Conservation (phyloP, 37 sponge, comb jelly and placozoan species). For the Theonella swinhoei region DNA sequence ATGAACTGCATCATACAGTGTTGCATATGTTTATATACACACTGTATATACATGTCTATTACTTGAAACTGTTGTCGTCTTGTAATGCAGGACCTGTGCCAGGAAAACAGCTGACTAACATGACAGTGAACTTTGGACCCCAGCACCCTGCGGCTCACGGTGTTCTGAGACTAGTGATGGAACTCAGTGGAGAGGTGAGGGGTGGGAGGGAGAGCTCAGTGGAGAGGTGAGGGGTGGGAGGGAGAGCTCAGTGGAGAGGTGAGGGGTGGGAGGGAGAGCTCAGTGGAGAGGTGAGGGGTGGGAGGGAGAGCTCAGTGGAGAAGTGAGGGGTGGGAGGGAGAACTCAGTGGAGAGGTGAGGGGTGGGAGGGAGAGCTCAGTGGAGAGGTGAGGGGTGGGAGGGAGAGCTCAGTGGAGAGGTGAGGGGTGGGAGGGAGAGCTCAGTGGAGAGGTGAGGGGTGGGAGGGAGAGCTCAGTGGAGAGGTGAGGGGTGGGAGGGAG, state of each 20-base stretch:
- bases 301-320: neutral
- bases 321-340: neutral
- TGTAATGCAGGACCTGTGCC: slow-evolving; percentile 45
- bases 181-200: slow-evolving; percentile 92
- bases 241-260: neutral
- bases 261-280: neutral
- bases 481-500: neutral
- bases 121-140: slow-evolving; percentile 97
- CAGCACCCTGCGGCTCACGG: slow-evolving; percentile 99
- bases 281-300: neutral
- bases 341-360: neutral
- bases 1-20: no score
- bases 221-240: neutral
- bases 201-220: neutral
- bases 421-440: neutral
- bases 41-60: no score
- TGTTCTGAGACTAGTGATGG: slow-evolving; percentile 90
- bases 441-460: neutral
- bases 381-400: neutral
- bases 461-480: neutral
- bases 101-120: slow-evolving; percentile 65
- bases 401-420: neutral
- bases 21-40: no score
- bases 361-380: neutral
- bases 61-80: no score